These are phyloP conservation scores for Pseudochirops corinnae DNA, from an alignment of 2,797 vertebrate species.

Conservation along the genomic window DNA sequence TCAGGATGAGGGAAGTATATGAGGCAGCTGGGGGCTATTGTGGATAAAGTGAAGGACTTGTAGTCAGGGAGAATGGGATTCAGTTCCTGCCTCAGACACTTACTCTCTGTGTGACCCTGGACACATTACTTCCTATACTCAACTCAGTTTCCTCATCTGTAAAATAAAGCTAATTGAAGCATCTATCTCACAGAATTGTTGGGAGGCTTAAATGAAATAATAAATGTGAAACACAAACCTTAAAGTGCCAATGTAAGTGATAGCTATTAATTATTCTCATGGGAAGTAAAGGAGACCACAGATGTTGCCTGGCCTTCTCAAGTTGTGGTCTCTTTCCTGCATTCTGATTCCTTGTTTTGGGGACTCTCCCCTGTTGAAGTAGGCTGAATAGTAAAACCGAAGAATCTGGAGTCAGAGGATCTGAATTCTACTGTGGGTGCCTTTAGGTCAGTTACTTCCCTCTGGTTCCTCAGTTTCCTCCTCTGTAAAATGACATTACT, in stretches of 20 bases:
- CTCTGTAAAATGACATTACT: not conserved
- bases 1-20: not conserved
- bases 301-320: not conserved
- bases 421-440: not conserved
- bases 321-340: not conserved
- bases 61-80: not conserved
- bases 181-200: not conserved
- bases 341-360: not conserved
- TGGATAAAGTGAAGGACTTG: not conserved
- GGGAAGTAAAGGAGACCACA: not conserved
- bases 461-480: conserved; percentile 21
- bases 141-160: not conserved
- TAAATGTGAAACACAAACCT: not conserved
- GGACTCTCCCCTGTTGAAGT: not conserved
- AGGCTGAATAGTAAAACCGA: not conserved
- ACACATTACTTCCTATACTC: not conserved
- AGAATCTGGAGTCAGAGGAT: not conserved
- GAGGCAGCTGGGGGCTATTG: not conserved
- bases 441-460: not conserved
- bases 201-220: not conserved
- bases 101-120: not conserved
- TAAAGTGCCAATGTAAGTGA: not conserved
- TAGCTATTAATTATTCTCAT: not conserved
- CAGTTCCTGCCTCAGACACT: not conserved
- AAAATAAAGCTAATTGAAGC: not conserved